Base-by-base conservation (phyloP, 2,888 invertebrate genomes). In the Yponomeuta evonymella region DNA sequence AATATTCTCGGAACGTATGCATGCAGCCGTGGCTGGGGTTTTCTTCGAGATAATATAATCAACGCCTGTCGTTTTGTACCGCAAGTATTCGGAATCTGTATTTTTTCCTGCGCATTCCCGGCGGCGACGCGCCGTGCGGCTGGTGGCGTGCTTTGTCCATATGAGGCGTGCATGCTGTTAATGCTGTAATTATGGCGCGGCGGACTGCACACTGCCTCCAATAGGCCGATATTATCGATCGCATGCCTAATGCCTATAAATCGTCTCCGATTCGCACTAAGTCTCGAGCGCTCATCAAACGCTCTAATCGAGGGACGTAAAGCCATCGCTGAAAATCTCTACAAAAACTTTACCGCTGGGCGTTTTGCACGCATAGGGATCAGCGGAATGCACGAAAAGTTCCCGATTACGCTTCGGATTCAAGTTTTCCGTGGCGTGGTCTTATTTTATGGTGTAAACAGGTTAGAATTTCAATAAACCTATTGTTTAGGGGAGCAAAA, bases 71-170 rank as follows among this genome's bases (percentile, higher is more conserved):
- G 77, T 71, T 73, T 67, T 75, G 73, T 73, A 71, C 75, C 77
- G 72, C 71, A 79, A 78, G 78, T 79, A 79, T 77, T 23, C 72
- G 74, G 76, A 15, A 58, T 58, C 15, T 73, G 78, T 78, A 78
- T 81, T 69, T 71, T 82, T 83, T 84, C 81, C 80, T 76, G 75
- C 72, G 78, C 81, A 87, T 83, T 81, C 78, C 76, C 75, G 79
- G 12, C 36, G 29, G 33, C 29, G 30, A 29, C 73, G 73, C 70
- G 75, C 76, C 76, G 76, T 78, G 80, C 78, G 75, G 75, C 75
- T 74, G 77, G 75, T 76, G 75, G 80, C 83, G 76, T 83, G 82
- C 77, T 86, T 81, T 83, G 83, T 79, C 89, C 86, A 86, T 88
- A 87, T 83, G 81, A 79, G 82, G 81, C 75, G 72, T 79, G 79